These are phyloP conservation scores for Lottia scabra DNA, from an alignment of 2,888 invertebrate species.

Conservation along the genomic window DNA sequence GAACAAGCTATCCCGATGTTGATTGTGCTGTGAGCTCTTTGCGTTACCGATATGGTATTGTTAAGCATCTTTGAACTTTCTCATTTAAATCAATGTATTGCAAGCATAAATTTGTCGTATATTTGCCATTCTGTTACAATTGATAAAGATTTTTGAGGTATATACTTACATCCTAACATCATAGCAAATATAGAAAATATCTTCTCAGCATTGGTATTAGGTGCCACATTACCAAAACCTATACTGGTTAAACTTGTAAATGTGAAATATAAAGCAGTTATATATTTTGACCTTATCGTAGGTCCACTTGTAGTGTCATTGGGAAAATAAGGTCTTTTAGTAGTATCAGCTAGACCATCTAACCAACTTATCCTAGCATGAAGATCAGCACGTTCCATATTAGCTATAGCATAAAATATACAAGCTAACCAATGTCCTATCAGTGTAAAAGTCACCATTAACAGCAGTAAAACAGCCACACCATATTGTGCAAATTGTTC, in stretches of 20 bases:
- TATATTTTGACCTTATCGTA: constrained; percentile 65
- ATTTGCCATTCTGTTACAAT: too few species aligned
- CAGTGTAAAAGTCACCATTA: constrained; percentile 68
- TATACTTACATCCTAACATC: constrained; percentile 69
- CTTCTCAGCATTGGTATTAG: constrained; percentile 69
- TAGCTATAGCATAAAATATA: constrained; percentile 69
- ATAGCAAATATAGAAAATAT: constrained; percentile 70
- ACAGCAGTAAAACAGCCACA: constrained; percentile 66
- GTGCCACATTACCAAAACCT: constrained; percentile 69
- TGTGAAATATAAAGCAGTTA: constrained; percentile 69
- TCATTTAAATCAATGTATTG: too few species aligned
- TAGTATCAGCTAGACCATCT: constrained; percentile 61
- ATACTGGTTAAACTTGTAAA: constrained; percentile 69
- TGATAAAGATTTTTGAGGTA: background rate
- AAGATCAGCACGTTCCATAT: constrained; percentile 63
- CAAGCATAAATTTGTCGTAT: too few species aligned
- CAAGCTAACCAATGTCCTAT: constrained; percentile 70
- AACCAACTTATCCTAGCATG: constrained; percentile 62
- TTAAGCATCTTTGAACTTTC: too few species aligned
- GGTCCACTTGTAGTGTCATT: constrained; percentile 68
- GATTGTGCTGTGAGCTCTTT: too few species aligned
- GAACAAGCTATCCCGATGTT: too few species aligned
- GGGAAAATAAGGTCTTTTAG: constrained; percentile 58
- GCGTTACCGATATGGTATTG: too few species aligned
- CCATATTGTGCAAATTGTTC: constrained; percentile 70